Percentiles rank a stretch among this genome's conserved stretches.
phyloP scores from a whole-genome alignment of 2,888 invertebrate species.

The Acanthopleura granulata region DNA sequence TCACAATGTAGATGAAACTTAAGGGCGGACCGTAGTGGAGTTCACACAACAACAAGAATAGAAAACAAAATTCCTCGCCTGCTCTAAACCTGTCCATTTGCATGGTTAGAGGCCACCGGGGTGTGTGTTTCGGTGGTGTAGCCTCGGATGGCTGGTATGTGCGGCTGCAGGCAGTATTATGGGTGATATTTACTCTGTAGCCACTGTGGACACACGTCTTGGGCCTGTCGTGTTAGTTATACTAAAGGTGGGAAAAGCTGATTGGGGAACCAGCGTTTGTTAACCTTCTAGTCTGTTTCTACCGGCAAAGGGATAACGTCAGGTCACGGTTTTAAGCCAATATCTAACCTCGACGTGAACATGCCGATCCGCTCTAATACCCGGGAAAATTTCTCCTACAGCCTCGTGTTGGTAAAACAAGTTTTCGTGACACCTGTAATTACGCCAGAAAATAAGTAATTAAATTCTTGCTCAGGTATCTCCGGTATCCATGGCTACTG shows the following conservation, averaged over 20 bases:
- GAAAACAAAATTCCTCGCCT: too few species aligned
- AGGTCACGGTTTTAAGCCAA: constrained; percentile 17
- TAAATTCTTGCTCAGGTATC: constrained; percentile 13
- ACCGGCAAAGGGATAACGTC: background rate
- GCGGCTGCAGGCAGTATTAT: background rate
- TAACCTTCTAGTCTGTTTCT: background rate
- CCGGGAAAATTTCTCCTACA: constrained; percentile 2
- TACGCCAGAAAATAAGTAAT: constrained; percentile 20
- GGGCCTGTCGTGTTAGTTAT: background rate
- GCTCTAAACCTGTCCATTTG: too few species aligned
- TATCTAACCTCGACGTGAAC: constrained; percentile 8
- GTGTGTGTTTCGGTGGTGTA: too few species aligned
- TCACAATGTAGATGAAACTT: too few species aligned
- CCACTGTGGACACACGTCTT: constrained; percentile 11
- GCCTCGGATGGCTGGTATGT: background rate
- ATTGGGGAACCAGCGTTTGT: background rate
- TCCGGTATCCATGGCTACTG: constrained; percentile 8
- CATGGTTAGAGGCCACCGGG: too few species aligned
- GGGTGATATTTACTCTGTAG: background rate
- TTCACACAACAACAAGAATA: too few species aligned
- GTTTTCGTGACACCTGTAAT: constrained; percentile 20
- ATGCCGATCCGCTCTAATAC: constrained; percentile 1
- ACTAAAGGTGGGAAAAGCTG: constrained; percentile 16
- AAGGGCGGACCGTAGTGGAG: too few species aligned
- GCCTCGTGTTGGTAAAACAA: constrained; percentile 17